A percentile compares a stretch with the other conserved stretches of the same genome.
Conservation (phyloP, 2,113 vertebrate genomes). For the Leuciscus idus region DNA sequence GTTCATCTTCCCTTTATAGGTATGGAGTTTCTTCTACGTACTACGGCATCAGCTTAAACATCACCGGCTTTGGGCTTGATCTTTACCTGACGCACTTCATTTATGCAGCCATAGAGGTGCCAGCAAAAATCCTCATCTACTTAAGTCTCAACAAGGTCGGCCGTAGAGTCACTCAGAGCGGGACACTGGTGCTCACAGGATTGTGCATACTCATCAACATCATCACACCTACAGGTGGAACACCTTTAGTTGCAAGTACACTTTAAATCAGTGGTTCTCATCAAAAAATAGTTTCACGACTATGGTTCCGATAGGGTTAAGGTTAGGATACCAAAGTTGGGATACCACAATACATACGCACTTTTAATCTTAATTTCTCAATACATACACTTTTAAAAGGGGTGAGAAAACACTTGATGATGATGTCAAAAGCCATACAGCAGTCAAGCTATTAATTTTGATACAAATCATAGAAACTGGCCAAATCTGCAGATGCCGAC, state of each 20-base stretch:
- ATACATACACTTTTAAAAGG: neutral
- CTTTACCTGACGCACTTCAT: conserved; percentile 72
- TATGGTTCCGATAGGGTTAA: neutral
- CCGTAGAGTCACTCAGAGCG: conserved; percentile 58
- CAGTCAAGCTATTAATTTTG: neutral
- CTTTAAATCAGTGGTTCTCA: neutral
- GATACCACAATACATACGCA: no score
- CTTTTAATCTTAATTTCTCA: no score
- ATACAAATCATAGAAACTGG: neutral
- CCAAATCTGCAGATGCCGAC: neutral
- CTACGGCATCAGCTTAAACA: conserved; percentile 77
- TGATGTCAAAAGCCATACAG: neutral
- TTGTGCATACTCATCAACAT: conserved; percentile 77
- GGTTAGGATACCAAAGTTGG: no score
- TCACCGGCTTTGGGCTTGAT: conserved; percentile 74
- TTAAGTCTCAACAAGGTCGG: conserved; percentile 69
- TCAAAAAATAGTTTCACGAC: neutral
- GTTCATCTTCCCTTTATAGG: conserved; percentile 61
- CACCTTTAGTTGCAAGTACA: neutral
- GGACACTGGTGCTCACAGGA: conserved; percentile 66
- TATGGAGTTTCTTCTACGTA: conserved; percentile 78
- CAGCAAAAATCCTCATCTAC: conserved; percentile 71
- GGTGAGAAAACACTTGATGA: neutral
- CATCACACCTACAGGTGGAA: conserved; percentile 73
- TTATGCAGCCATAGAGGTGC: conserved; percentile 73